Percentiles rank a stretch among this genome's conserved stretches.
Conservation (phyloP, 2,113 vertebrate species). For the Macrotus californicus region DNA sequence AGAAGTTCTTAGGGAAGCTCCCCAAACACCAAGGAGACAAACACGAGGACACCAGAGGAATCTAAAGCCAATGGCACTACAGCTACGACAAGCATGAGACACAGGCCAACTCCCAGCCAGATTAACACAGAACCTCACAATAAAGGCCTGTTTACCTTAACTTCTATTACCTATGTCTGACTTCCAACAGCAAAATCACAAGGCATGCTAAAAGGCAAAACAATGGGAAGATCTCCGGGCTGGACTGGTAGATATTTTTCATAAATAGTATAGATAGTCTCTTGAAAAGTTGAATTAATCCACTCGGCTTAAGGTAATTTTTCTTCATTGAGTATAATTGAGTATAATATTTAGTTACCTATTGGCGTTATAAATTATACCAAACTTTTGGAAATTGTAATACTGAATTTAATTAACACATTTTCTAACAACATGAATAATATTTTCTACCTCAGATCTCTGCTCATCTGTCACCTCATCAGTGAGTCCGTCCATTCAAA, state of each 20-base stretch:
- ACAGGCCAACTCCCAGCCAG: background rate
- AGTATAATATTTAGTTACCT: background rate
- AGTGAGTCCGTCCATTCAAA: background rate
- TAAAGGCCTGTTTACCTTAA: background rate
- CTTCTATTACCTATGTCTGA: background rate
- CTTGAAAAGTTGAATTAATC: background rate
- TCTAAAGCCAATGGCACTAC: background rate
- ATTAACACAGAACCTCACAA: background rate
- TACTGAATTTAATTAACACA: slow-evolving; percentile 28
- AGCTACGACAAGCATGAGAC: background rate
- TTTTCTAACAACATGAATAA: background rate
- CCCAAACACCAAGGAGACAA: background rate
- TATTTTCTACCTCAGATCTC: background rate
- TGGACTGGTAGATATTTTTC: background rate
- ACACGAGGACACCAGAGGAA: background rate
- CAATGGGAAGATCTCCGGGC: background rate
- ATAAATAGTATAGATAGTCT: background rate
- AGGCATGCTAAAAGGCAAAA: background rate
- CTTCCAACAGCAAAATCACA: background rate
- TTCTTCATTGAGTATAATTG: background rate
- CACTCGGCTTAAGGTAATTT: background rate
- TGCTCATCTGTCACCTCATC: background rate
- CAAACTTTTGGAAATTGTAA: background rate
- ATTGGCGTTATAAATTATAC: background rate
- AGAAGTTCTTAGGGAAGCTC: background rate